phyloP scores from a whole-genome alignment of 2,797 vertebrate genomes.

The Bradypodion pumilum region DNA sequence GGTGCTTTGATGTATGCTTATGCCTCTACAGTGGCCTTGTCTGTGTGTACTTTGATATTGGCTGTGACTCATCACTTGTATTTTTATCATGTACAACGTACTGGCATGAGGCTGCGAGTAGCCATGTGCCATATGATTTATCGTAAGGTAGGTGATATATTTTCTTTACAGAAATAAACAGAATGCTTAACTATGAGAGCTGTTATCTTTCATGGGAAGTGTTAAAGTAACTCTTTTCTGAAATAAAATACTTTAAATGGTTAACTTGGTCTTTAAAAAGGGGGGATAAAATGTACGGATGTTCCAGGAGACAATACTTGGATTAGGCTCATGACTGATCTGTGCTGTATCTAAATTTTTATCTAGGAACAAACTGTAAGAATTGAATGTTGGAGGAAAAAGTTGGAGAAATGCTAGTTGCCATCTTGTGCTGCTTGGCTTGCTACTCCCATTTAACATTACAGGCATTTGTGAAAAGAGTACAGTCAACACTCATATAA shows the following conservation, averaged over 20 bases:
- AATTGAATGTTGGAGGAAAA: neutral
- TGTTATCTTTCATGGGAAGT: neutral
- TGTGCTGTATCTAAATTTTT: neutral
- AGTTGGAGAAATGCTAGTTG: neutral
- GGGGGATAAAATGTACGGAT: neutral
- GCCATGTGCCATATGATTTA: constrained; percentile 96
- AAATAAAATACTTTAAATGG: neutral
- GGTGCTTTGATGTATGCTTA: constrained; percentile 70
- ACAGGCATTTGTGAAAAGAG: neutral
- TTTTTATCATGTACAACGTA: constrained; percentile 85
- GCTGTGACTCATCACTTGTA: constrained; percentile 86
- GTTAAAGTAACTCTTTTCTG: neutral
- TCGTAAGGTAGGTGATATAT: constrained; percentile 82
- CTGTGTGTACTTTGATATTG: constrained; percentile 78
- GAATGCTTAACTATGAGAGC: neutral
- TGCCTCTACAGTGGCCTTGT: constrained; percentile 77
- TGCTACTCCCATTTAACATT: neutral
- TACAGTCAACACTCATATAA: too few relatives aligned
- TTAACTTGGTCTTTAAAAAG: neutral
- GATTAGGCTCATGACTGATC: neutral
- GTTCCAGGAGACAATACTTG: neutral
- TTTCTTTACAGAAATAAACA: neutral
- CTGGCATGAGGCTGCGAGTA: constrained; percentile 89
- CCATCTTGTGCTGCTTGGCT: neutral
- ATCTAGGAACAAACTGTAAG: neutral